Conservation (phyloP, 1,140 invertebrate genomes). For the Saccostrea cuccullata region DNA sequence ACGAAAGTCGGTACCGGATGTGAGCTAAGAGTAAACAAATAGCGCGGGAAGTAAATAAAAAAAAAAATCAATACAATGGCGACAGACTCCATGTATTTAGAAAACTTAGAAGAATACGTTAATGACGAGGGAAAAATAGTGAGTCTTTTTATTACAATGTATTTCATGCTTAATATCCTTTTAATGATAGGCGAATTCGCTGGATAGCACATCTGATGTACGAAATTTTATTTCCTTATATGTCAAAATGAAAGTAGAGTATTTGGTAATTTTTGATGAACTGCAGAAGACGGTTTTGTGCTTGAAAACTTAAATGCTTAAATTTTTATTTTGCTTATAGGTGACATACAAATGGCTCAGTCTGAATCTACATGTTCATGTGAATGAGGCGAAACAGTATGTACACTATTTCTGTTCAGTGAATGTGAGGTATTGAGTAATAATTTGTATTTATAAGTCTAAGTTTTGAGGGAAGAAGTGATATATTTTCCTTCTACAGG, state of each 20-base stretch:
- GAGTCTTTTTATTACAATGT: conserved; percentile 43
- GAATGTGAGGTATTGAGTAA: too few relatives aligned
- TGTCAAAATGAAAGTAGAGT: conserved; percentile 7
- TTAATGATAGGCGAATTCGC: neutral
- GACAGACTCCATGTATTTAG: conserved; percentile 67
- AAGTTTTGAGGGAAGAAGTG: too few relatives aligned
- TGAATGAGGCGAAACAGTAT: conserved; percentile 72
- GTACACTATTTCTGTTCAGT: conserved; percentile 26
- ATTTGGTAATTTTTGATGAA: neutral
- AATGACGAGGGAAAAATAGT: conserved; percentile 75
- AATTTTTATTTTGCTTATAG: conserved; percentile 51
- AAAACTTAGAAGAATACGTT: conserved; percentile 75
- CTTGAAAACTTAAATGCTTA: neutral
- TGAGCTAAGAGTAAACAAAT: conserved; percentile 34
- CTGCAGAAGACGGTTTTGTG: neutral
- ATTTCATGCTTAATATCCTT: neutral
- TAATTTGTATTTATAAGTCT: too few relatives aligned
- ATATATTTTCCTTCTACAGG: conserved; percentile 52
- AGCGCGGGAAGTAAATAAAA: conserved; percentile 40
- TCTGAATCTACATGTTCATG: conserved; percentile 64
- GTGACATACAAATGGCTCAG: conserved; percentile 71
- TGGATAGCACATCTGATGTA: neutral
- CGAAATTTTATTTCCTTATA: neutral
- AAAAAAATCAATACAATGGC: conserved; percentile 60
- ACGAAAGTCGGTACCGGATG: conserved; percentile 31